A percentile compares a stretch with the other conserved stretches of the same genome.
Conservation (phyloP, 2,888 invertebrate species). For the Pterobdella sp. region DNA sequence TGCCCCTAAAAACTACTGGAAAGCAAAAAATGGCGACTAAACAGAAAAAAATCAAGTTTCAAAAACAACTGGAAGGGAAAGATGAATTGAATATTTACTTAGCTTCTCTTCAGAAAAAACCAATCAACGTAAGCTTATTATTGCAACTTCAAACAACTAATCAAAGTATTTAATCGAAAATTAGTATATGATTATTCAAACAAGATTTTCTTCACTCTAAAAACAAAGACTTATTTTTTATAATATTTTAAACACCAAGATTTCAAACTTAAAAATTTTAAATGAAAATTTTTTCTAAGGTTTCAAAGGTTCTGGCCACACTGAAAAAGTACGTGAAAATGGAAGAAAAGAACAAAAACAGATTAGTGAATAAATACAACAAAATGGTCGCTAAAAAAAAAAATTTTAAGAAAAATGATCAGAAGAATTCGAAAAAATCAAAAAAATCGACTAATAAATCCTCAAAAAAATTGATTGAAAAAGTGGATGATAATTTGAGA, state of each 20-base stretch:
- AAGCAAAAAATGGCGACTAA: neutral
- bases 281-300: no score
- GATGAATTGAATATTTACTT: slow-evolving; percentile 16
- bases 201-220: neutral
- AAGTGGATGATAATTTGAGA: slow-evolving; percentile 13
- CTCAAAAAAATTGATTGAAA: neutral
- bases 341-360: slow-evolving; percentile 21
- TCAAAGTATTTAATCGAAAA: no score
- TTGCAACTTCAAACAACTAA: no score
- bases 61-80: slow-evolving; percentile 10
- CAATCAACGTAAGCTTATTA: slow-evolving; percentile 17
- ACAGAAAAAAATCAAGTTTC: neutral
- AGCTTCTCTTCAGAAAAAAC: slow-evolving; percentile 18
- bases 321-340: slow-evolving; percentile 25
- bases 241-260: neutral
- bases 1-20: slow-evolving; percentile 15
- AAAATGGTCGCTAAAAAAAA: neutral
- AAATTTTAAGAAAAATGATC: neutral
- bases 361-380: neutral
- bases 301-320: slow-evolving; percentile 20
- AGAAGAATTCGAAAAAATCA: neutral
- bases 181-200: no score
- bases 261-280: no score
- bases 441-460: neutral
- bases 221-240: neutral